These are phyloP conservation scores for Protophormia terraenovae DNA, from an alignment of 2,888 invertebrate genomes.

Conservation along the genomic window DNA sequence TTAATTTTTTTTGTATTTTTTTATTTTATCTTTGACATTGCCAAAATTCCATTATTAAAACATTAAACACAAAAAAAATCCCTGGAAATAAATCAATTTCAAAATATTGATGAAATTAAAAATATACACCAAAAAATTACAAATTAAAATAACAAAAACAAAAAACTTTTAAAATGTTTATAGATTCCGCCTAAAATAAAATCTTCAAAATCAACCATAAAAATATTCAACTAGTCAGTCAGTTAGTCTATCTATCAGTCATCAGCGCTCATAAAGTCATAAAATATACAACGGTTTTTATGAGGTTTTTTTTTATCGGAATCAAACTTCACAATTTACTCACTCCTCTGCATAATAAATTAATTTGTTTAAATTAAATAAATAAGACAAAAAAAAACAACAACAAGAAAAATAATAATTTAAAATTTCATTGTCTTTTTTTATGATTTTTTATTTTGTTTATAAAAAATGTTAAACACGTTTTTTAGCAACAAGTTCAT, in stretches of 20 bases:
- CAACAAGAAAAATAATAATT: neutral
- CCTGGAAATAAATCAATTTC: conserved; percentile 1
- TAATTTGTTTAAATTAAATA: neutral
- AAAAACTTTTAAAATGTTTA: neutral
- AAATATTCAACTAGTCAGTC: neutral
- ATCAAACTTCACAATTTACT: neutral
- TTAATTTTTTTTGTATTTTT: neutral
- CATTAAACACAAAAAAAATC: neutral
- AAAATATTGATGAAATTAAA: neutral
- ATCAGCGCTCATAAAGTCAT: neutral
- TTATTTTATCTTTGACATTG: neutral
- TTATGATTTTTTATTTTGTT: neutral
- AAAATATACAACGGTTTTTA: neutral
- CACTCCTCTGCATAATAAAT: neutral
- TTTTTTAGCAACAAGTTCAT: neutral
- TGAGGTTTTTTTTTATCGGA: neutral
- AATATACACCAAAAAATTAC: neutral
- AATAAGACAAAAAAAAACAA: neutral
- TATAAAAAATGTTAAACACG: neutral
- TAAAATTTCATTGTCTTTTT: neutral
- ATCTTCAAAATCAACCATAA: neutral
- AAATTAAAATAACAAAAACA: neutral
- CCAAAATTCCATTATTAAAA: neutral
- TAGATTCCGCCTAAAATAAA: neutral
- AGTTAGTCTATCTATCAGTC: neutral